Evolutionary conservation across 2,888 invertebrate genomes (phyloP), one percentile per base, ranked within the genome.

Genomic region (Hydroisotoma schaefferi): DNA sequence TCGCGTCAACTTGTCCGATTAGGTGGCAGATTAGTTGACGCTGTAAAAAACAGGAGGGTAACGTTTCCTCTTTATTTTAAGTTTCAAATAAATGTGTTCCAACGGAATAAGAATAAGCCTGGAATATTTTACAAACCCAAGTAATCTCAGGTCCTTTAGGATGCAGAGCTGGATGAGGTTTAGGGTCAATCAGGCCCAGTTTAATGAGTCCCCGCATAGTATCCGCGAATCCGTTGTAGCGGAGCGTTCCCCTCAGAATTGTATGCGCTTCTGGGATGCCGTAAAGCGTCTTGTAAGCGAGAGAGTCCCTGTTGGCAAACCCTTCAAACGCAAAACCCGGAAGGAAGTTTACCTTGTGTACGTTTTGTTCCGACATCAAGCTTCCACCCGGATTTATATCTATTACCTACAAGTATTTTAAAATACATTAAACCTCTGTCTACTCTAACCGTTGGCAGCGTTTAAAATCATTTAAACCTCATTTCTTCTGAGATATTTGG

Each of bases 311-410:
- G 79, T 98, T 99, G 0, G 98, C 94, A 75, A 90, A 97, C 0
- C 97, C 97, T 80, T 98, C 97, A 55, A 98, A 81, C 15, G 93
- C 90, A 75, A 98, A 94, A 0, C 98, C 99, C 0, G 98, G 98
- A 56, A 99, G 80, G 78, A 98, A 99, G 75, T 91, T 86, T 55
- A 97, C 80, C 0, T 84, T 83, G 46, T 86, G 83, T 0, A 87
- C 85, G 6, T 86, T 82, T 0, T 92, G 87, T n/a, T 59, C 58
- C 2, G 55, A 55, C 37, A 99, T 80, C 63, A 87, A 88, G 1
- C 95, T 97, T 2, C 94, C 94, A 26, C 87, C 86, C 1, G 87
- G 82, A 5, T 54, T 52, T 15, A 98, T 88, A 76, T 97, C 91
- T 0, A 95, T 87, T 15, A 52, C 52, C 52, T 52, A 46, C 20